Conservation (phyloP, 2,888 invertebrate species). For the Peribatodes rhomboidaria region DNA sequence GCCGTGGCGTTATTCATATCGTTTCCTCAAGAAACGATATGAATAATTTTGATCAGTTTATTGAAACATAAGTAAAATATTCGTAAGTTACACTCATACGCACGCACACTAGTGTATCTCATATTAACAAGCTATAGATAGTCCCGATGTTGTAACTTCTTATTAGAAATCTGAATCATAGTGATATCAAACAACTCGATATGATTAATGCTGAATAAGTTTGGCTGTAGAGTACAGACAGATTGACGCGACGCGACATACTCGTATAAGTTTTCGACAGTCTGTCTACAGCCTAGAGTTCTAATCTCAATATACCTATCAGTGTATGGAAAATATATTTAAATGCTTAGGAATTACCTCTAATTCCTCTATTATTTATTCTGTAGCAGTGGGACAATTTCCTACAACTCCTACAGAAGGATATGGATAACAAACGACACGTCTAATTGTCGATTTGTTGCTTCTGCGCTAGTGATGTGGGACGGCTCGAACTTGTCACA, state of each 20-base stretch:
- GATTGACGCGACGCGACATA: not conserved
- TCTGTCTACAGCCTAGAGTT: not conserved
- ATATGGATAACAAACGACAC: conserved; percentile 59
- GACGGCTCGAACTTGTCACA: conserved; percentile 68
- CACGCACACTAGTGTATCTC: not conserved
- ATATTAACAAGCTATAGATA: not conserved
- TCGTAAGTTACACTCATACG: not conserved
- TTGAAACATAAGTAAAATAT: not conserved
- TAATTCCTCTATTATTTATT: too few relatives aligned
- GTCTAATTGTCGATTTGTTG: conserved; percentile 78
- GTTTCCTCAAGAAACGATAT: not conserved
- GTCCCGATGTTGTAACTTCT: not conserved
- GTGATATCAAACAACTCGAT: not conserved
- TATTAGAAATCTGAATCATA: conserved; percentile 18
- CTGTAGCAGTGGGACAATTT: too few relatives aligned
- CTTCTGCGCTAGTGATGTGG: conserved; percentile 58
- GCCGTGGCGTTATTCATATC: not conserved
- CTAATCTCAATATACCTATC: not conserved
- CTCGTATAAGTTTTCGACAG: not conserved
- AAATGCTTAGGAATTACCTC: too few relatives aligned
- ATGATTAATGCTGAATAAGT: not conserved
- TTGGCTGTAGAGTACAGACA: conserved; percentile 9
- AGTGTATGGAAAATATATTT: not conserved
- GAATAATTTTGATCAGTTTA: not conserved
- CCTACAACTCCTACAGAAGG: not conserved